phyloP scores from a whole-genome alignment of 2,888 invertebrate genomes.

The Thereva nobilitata region DNA sequence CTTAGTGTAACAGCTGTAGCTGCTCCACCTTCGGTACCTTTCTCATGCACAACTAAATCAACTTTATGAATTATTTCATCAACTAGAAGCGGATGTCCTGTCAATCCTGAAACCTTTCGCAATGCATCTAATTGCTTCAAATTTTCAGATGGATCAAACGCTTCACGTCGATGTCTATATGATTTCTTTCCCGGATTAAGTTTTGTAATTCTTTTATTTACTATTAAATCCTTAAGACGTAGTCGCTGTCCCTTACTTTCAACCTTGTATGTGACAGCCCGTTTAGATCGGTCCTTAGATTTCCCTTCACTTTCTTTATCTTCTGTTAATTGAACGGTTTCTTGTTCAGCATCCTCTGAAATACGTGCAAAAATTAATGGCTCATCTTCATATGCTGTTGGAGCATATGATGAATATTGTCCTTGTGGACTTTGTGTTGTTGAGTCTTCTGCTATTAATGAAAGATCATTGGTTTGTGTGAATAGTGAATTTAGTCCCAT shows the following conservation, averaged over 20 bases:
- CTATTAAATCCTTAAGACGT: slow-evolving; percentile 45
- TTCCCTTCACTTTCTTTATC: no score
- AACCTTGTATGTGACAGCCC: slow-evolving; percentile 46
- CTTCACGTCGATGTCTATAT: slow-evolving; percentile 41
- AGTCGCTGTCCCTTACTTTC: slow-evolving; percentile 44
- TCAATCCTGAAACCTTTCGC: slow-evolving; percentile 32
- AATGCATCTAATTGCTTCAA: slow-evolving; percentile 43
- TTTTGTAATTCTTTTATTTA: slow-evolving; percentile 49
- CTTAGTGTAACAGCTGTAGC: slow-evolving; percentile 61
- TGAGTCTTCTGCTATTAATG: slow-evolving; percentile 60
- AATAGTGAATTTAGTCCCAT: slow-evolving; percentile 71
- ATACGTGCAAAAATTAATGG: slow-evolving; percentile 13
- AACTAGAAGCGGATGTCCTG: slow-evolving; percentile 60
- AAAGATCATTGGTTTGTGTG: slow-evolving; percentile 67
- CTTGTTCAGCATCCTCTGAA: neutral
- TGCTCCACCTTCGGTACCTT: slow-evolving; percentile 65
- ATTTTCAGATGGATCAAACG: slow-evolving; percentile 22
- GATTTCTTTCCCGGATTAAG: slow-evolving; percentile 45
- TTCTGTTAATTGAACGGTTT: neutral
- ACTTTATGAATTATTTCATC: slow-evolving; percentile 66
- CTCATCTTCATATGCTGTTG: neutral
- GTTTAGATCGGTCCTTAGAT: slow-evolving; percentile 36
- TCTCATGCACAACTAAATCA: slow-evolving; percentile 63
- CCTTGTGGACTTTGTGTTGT: neutral
- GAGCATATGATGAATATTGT: neutral